These are phyloP conservation scores for Sphaerophoria rueppellii DNA, from an alignment of 2,888 invertebrate genomes.

Conservation along the genomic window DNA sequence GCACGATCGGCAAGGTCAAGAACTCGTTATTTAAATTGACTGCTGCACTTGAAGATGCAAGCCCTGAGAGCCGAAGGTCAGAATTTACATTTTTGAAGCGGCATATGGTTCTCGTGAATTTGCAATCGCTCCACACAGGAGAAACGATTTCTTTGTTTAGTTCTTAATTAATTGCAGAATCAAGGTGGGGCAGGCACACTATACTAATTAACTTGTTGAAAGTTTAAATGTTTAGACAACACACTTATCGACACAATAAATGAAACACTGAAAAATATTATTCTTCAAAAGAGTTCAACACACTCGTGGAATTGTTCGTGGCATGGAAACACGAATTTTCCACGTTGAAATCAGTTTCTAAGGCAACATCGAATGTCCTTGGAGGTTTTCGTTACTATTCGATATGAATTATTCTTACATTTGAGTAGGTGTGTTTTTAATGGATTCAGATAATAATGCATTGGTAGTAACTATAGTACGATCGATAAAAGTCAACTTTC, in stretches of 20 bases:
- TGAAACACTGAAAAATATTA: background rate
- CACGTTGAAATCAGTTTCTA: too few relatives aligned
- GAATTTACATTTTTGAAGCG: background rate
- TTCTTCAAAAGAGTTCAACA: background rate
- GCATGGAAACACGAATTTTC: constrained; percentile 14
- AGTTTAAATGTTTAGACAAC: background rate
- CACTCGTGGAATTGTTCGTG: background rate
- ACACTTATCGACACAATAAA: constrained; percentile 3
- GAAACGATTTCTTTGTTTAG: background rate
- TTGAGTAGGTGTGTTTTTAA: constrained; percentile 24
- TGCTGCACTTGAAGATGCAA: constrained; percentile 6
- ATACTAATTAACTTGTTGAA: background rate
- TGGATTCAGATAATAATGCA: constrained; percentile 8
- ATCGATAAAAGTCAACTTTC: too few relatives aligned
- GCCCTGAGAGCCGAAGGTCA: background rate
- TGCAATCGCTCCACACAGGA: background rate
- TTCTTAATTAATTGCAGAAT: background rate
- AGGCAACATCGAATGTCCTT: constrained; percentile 5
- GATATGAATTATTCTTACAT: constrained; percentile 17
- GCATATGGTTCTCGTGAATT: background rate
- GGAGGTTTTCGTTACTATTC: background rate
- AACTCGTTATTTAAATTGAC: background rate
- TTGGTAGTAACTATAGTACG: background rate
- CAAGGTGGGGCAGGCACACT: too few relatives aligned
- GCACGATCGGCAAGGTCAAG: constrained; percentile 23